Conservation (phyloP, 1,140 invertebrate genomes). For the Sitophilus oryzae region DNA sequence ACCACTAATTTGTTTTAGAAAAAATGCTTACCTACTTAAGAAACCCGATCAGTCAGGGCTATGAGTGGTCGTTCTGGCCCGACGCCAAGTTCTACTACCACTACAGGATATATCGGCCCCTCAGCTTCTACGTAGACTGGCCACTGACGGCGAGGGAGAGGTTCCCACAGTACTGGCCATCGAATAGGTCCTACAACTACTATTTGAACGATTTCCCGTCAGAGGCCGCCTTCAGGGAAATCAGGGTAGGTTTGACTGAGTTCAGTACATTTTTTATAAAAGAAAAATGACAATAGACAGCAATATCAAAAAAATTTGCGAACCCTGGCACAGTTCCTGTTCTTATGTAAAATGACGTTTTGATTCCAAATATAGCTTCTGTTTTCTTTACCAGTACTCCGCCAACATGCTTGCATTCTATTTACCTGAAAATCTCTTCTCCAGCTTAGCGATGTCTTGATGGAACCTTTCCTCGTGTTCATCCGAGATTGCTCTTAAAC, state of each 20-base stretch:
- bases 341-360: not conserved
- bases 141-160: slow-evolving; percentile 24
- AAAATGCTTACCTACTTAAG: slow-evolving; percentile 30
- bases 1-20: too few relatives aligned
- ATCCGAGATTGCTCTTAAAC: too few relatives aligned
- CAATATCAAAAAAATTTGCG: too few relatives aligned
- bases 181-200: slow-evolving; percentile 26
- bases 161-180: slow-evolving; percentile 29
- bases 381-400: too few relatives aligned
- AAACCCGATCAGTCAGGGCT: slow-evolving; percentile 22
- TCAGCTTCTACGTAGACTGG: slow-evolving; percentile 26
- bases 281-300: too few relatives aligned
- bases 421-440: too few relatives aligned
- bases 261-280: too few relatives aligned
- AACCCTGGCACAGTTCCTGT: not conserved
- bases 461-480: too few relatives aligned
- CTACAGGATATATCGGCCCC: slow-evolving; percentile 30
- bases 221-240: slow-evolving; percentile 22
- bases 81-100: slow-evolving; percentile 29
- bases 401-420: too few relatives aligned
- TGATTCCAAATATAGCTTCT: too few relatives aligned
- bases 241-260: slow-evolving; percentile 22
- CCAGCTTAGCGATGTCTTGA: too few relatives aligned
- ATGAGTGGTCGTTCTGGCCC: slow-evolving; percentile 30
- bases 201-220: slow-evolving; percentile 27